These are phyloP conservation scores for Dromococcyx pavoninus DNA, from an alignment of 2,797 vertebrate genomes.

Conservation along the genomic window DNA sequence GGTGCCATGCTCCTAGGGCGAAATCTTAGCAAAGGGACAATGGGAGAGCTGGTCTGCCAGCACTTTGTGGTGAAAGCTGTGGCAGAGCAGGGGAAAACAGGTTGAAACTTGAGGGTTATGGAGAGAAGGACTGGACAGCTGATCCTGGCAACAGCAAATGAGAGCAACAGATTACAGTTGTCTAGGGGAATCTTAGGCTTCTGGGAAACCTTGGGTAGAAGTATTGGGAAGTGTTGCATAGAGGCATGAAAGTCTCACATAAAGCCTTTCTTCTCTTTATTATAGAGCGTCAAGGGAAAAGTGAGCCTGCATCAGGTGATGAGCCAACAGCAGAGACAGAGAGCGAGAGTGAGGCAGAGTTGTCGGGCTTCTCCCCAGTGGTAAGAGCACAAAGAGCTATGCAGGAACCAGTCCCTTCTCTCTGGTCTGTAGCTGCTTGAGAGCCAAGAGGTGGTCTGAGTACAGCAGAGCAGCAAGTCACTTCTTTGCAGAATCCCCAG, in stretches of 20 bases:
- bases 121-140: not conserved
- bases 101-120: not conserved
- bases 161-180: not conserved
- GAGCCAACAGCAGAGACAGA: conserved; percentile 93
- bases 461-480: not conserved
- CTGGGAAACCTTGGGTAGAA: not conserved
- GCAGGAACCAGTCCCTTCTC: not conserved
- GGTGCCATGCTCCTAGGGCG: not conserved
- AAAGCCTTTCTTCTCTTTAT: not conserved
- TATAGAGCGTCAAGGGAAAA: conserved; percentile 82
- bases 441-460: not conserved
- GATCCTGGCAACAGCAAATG: not conserved
- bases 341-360: conserved; percentile 96
- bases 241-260: not conserved
- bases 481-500: not conserved
- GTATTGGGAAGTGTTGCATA: not conserved
- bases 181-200: not conserved
- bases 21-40: not conserved
- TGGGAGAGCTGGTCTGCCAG: not conserved
- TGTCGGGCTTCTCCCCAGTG: conserved; percentile 92
- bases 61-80: not conserved
- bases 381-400: conserved; percentile 63
- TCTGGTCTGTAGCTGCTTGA: not conserved
- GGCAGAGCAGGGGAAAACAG: not conserved
- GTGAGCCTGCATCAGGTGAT: conserved; percentile 84